A percentile compares a stretch with the other conserved stretches of the same genome.
Evolutionary conservation across 1,140 invertebrate species (phyloP).

Genomic region (Dryas iulia): DNA sequence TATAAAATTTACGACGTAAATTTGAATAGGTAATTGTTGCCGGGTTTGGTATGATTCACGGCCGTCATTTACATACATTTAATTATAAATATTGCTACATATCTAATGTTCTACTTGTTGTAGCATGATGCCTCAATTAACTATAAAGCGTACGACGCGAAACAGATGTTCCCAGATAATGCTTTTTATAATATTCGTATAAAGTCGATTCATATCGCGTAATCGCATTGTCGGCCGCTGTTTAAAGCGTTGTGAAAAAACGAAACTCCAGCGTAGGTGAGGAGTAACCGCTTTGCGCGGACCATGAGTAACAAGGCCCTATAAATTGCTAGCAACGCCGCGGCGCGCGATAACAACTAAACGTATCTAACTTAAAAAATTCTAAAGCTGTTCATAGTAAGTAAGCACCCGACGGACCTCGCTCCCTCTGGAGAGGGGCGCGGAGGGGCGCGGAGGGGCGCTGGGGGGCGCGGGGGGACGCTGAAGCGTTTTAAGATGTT

Average conservation of each 20-base stretch:
- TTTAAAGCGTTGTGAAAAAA: constrained; percentile 10
- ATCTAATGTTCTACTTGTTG: constrained; percentile 24
- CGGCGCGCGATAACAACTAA: not conserved
- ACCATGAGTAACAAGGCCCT: not conserved
- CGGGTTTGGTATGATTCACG: constrained; percentile 18
- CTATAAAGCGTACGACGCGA: constrained; percentile 14
- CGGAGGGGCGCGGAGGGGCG: constrained; percentile 31
- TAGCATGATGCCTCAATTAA: constrained; percentile 31
- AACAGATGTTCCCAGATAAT: constrained; percentile 32
- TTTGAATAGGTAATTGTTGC: constrained; percentile 29
- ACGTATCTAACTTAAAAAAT: constrained; percentile 9
- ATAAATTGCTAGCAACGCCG: not conserved
- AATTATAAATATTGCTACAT: constrained; percentile 31
- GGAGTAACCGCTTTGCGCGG: not conserved
- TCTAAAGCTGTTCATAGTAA: constrained; percentile 26
- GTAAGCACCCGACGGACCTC: constrained; percentile 15
- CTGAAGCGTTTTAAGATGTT: constrained; percentile 36
- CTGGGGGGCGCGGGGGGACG: constrained; percentile 24
- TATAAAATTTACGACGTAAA: constrained; percentile 18
- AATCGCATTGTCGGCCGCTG: constrained; percentile 1
- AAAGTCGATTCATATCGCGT: constrained; percentile 15
- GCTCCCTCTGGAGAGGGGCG: not conserved
- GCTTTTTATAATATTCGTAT: constrained; percentile 12
- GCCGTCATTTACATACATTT: constrained; percentile 30
- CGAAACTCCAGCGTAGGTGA: not conserved